A percentile compares a stretch with the other conserved stretches of the same genome.
Conservation (phyloP, 2,113 vertebrate genomes). For the Trachemys scripta region DNA sequence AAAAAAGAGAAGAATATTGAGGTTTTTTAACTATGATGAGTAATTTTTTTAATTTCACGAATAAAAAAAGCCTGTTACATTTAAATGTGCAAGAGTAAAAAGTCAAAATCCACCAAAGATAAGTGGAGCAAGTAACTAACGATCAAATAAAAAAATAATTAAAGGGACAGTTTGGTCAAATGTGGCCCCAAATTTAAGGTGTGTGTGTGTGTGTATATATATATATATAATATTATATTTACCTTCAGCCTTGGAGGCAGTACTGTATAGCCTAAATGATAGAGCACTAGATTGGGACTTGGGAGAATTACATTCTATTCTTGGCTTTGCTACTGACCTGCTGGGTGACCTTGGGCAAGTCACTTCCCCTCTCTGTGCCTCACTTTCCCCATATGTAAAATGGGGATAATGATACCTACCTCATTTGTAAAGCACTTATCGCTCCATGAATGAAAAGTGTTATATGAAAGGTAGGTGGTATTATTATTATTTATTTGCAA, state of each 20-base stretch:
- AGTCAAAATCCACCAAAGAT: neutral
- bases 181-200: neutral
- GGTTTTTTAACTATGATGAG: neutral
- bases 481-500: neutral
- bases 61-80: neutral
- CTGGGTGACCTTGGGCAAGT: neutral
- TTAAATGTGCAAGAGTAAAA: neutral
- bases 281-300: neutral
- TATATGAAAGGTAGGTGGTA: neutral
- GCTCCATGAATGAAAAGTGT: neutral
- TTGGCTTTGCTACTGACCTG: neutral
- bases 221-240: neutral
- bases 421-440: neutral
- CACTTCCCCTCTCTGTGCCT: neutral
- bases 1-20: neutral
- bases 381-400: neutral
- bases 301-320: neutral
- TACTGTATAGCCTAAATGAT: neutral
- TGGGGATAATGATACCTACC: neutral
- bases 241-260: neutral
- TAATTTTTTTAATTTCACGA: neutral
- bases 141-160: neutral
- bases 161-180: neutral
- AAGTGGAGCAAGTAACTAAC: neutral
- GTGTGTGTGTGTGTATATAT: neutral